phyloP scores from a whole-genome alignment of 2,113 vertebrate species.

The Sterrhoptilus dennistouni region DNA sequence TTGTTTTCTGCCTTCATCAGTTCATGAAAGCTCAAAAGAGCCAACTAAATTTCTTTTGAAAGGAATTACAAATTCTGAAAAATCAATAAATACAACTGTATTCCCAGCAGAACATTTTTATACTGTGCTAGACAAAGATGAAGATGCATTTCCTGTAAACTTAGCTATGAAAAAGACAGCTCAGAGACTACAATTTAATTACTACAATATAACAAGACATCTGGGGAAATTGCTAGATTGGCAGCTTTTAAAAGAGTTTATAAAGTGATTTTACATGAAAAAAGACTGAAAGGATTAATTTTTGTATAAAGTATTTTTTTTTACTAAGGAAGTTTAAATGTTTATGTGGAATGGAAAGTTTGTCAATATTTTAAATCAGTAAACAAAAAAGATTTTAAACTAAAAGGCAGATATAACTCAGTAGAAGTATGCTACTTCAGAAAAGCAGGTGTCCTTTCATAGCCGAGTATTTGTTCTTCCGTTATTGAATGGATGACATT shows the following conservation, averaged over 20 bases:
- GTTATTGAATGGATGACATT: background rate
- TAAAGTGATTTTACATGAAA: background rate
- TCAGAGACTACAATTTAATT: constrained; percentile 58
- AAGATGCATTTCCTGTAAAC: constrained; percentile 52
- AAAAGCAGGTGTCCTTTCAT: background rate
- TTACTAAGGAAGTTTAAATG: background rate
- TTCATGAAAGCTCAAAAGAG: constrained; percentile 11
- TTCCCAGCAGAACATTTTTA: constrained; percentile 37
- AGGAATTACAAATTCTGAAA: constrained; percentile 48
- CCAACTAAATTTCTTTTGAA: constrained; percentile 16
- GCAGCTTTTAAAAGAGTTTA: constrained; percentile 20
- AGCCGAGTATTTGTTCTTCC: background rate
- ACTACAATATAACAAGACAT: constrained; percentile 32
- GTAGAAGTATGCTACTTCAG: background rate
- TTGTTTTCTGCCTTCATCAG: background rate
- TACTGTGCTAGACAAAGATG: constrained; percentile 43
- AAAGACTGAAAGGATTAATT: background rate
- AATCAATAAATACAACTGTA: constrained; percentile 54
- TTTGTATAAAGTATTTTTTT: background rate
- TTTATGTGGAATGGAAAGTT: background rate
- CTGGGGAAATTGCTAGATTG: constrained; percentile 24
- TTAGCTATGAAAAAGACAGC: constrained; percentile 49
- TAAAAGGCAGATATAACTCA: background rate
- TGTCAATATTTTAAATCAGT: background rate
- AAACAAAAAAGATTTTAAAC: background rate